Evolutionary conservation across 2,888 invertebrate genomes (phyloP), one percentile per base, ranked within the genome.

Genomic region (Phyto melanocephala): DNA sequence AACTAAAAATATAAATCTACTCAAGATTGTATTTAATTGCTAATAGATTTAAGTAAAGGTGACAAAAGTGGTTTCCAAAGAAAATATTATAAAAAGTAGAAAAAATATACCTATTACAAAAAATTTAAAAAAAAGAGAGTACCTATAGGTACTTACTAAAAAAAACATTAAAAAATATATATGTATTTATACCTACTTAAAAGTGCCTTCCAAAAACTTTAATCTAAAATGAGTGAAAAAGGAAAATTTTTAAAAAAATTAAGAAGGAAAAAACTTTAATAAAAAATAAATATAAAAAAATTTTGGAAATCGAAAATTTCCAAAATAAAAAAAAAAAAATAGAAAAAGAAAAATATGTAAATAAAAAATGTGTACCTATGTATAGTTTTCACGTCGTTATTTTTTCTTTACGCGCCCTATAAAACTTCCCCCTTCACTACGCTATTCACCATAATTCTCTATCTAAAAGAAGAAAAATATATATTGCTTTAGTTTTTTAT

Each of bases 1-100:
- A 60, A 58, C n/a, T 17, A 15, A 56, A 42, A 28, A 4, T 24
- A 37, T 50, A 47, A 40, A 62, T 24, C 4, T 17, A n/a, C n/a
- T n/a, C n/a, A n/a, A n/a, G n/a, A n/a, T 45, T 54, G 15, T 24
- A 68, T 45, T 28, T 68, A 4, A 40, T n/a, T 56, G 40, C 37
- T 45, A 17, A 11, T 62, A 77, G 52, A 11, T 52, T 74, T 72
- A 78, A 63, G 67, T 47, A 10, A 45, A 62, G 24, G 68, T 80
- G 75, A 56, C 11, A 28, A 62, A 54, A 52, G 70, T 80, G 70
- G 40, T 62, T 11, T 15, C 40, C 7, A 24, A 22, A 15, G 4
- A 28, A 15, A 65, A 33, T 45, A 28, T 37, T 60, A 52, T 8
- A 35, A 33, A 37, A 67, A 42, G 40, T 24, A 24, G 28, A 50